Evolutionary conservation across 2,113 vertebrate species (phyloP).

Genomic region (Pholis gunnellus): DNA sequence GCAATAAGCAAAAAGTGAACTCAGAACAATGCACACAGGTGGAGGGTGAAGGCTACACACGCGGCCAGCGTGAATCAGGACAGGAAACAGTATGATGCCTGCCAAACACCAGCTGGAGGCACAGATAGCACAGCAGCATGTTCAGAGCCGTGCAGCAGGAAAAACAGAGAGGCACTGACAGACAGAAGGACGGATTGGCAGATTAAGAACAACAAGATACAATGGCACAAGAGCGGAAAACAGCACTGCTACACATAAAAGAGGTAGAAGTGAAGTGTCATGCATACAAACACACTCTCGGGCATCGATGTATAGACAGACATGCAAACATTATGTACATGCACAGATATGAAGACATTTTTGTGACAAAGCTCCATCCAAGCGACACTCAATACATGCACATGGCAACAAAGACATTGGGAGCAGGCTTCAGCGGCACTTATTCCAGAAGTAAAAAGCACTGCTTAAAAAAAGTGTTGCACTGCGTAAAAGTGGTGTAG

Average conservation of each 20-base stretch:
- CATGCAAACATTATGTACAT: constrained; percentile 18
- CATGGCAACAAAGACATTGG: constrained; percentile 31
- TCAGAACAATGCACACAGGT: constrained; percentile 18
- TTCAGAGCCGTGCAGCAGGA: constrained; percentile 53
- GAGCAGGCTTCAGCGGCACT: constrained; percentile 40
- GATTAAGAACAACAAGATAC: constrained; percentile 34
- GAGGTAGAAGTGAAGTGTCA: constrained; percentile 17
- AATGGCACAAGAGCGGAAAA: constrained; percentile 31
- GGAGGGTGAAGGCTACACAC: constrained; percentile 17
- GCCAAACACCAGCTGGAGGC: constrained; percentile 67
- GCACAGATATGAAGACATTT: constrained; percentile 23
- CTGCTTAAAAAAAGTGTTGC: not conserved
- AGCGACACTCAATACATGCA: constrained; percentile 37
- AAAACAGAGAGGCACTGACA: constrained; percentile 31
- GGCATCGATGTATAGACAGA: constrained; percentile 11
- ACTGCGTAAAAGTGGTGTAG: constrained; percentile 13
- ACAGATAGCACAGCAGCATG: constrained; percentile 55
- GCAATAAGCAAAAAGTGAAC: constrained; percentile 20
- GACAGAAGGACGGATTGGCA: constrained; percentile 37
- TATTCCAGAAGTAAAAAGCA: constrained; percentile 28
- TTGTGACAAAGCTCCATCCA: constrained; percentile 40
- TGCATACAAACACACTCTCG: constrained; percentile 44
- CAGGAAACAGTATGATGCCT: constrained; percentile 48
- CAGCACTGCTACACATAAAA: constrained; percentile 36
- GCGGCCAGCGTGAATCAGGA: constrained; percentile 31